Base-by-base conservation (phyloP, 2,888 invertebrate species). In the Andrena bucephala region DNA sequence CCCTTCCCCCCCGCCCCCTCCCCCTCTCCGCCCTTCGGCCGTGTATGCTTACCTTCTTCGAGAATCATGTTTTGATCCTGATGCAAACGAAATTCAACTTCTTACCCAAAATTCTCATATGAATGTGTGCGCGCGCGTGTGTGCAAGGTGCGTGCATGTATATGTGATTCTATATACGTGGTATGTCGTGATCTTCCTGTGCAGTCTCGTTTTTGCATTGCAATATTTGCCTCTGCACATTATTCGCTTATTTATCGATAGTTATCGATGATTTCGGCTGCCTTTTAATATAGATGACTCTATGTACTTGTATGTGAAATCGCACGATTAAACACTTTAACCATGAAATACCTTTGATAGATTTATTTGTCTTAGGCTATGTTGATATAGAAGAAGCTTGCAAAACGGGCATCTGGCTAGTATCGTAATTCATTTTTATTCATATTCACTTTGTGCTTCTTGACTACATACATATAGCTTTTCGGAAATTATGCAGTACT, bases 1-100 rank as follows among this genome's bases (percentile, higher is more conserved):
- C 67, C 74, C 59, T 59, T 67, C 70, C 52, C 78, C 0, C 20
- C 20, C n/a, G n/a, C n/a, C 20, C 20, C 20, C 20, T 20, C 20
- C 20, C 69, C 68, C 77, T 72, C 79, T 75, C 72, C 70, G 63
- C 67, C 80, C 77, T 77, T 75, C 75, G 65, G 29, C 67, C 72
- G 68, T 76, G 63, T 59, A 62, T 80, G 69, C 60, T 74, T 66
- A 66, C 42, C 36, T 83, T 74, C 72, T 79, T 80, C 31, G 50
- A 81, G 57, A 65, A 72, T 80, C 81, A 73, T 81, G 81, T 57
- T 73, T 80, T 57, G 50, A 27, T 50, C 80, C 50, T 24, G 42
- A 71, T 48, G 52, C 59, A 16, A 42, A 66, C 10, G 50, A 70
- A 66, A 4, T 81, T 74, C n/a, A 59, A 69, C 16, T 60, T 65